A percentile compares a stretch with the other conserved stretches of the same genome.
These are phyloP conservation scores for Drosophila sp. DNA, from an alignment of 1,140 invertebrate species.

Conservation along the genomic window DNA sequence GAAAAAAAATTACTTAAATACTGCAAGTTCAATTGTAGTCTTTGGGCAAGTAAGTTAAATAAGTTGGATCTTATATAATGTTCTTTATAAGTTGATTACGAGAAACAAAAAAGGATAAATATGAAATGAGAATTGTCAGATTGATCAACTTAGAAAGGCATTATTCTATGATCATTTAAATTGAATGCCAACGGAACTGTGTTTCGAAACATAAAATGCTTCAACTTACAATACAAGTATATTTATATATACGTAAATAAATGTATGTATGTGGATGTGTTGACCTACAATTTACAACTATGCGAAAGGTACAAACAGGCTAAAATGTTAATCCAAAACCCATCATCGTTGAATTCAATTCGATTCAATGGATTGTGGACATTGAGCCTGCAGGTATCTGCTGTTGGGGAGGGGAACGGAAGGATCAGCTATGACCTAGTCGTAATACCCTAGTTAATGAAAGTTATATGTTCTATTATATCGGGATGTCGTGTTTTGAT, in stretches of 20 bases:
- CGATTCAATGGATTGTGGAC: not conserved
- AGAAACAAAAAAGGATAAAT: not conserved
- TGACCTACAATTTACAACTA: conserved; percentile 30
- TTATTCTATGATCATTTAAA: not conserved
- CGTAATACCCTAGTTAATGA: conserved; percentile 39
- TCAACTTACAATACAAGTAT: conserved; percentile 20
- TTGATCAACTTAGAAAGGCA: not conserved
- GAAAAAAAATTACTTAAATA: not conserved
- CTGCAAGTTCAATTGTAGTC: not conserved
- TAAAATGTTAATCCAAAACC: not conserved
- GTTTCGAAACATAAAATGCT: conserved; percentile 1
- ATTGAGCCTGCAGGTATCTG: not conserved
- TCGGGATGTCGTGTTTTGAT: conserved; percentile 3
- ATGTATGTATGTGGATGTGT: conserved; percentile 4
- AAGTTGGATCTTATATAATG: not conserved
- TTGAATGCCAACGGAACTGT: conserved; percentile 17
- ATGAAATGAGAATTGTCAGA: not conserved
- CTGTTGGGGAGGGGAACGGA: not conserved
- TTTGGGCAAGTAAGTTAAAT: not conserved
- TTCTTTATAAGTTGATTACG: not conserved
- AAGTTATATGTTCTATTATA: conserved; percentile 21
- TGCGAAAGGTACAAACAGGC: not conserved
- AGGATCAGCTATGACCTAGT: conserved; percentile 44
- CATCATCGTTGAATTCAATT: too few species aligned
- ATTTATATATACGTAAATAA: conserved; percentile 14